phyloP scores from a whole-genome alignment of 1,140 invertebrate genomes.

The Elymnias hypermnestra region DNA sequence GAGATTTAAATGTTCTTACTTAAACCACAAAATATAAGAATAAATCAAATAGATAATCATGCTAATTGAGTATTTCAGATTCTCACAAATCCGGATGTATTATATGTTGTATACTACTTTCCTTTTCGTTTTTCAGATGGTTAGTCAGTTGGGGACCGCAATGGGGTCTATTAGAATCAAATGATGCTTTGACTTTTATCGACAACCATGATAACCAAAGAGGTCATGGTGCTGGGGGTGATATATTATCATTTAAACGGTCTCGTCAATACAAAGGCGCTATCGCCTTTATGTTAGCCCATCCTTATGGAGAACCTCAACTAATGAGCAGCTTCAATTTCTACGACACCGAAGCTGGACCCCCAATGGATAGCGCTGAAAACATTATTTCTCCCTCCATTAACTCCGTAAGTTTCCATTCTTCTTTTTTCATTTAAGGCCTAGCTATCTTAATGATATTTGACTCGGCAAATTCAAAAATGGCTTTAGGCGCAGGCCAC shows the following conservation, averaged over 20 bases:
- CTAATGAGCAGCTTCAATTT: slow-evolving; percentile 89
- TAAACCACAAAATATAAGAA: no score
- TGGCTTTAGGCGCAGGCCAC: no score
- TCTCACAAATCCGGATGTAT: no score
- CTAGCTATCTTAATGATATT: neutral
- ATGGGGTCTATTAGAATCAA: slow-evolving; percentile 77
- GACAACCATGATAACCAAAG: slow-evolving; percentile 80
- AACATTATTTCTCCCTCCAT: slow-evolving; percentile 82
- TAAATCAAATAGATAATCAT: slow-evolving; percentile 83
- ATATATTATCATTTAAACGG: slow-evolving; percentile 79
- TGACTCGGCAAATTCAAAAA: no score
- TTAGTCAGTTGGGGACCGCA: slow-evolving; percentile 73
- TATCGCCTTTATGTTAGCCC: slow-evolving; percentile 86
- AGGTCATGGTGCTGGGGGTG: slow-evolving; percentile 77
- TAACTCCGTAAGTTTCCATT: slow-evolving; percentile 56
- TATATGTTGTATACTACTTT: no score
- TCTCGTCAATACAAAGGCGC: slow-evolving; percentile 80
- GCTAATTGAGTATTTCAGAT: no score
- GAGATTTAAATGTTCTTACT: no score
- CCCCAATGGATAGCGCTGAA: slow-evolving; percentile 79
- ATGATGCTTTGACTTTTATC: slow-evolving; percentile 79
- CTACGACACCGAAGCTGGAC: slow-evolving; percentile 73
- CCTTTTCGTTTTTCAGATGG: slow-evolving; percentile 59
- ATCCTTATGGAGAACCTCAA: slow-evolving; percentile 85
- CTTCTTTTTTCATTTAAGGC: neutral